These are phyloP conservation scores for Drosophila aff. DNA, from an alignment of 1,140 invertebrate species.

Conservation along the genomic window DNA sequence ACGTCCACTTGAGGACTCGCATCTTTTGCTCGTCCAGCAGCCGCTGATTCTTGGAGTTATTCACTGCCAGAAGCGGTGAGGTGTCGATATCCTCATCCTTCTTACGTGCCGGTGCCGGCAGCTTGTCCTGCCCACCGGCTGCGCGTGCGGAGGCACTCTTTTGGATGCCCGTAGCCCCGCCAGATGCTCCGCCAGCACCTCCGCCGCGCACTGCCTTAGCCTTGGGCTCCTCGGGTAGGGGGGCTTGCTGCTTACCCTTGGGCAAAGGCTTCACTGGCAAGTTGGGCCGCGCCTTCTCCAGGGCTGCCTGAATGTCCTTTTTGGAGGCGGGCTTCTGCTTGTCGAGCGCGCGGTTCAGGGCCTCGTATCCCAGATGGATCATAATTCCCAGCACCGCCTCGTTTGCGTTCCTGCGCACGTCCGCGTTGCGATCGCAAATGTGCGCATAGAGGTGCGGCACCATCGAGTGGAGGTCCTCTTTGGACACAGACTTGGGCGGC, in stretches of 20 bases:
- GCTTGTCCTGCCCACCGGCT: constrained; percentile 81
- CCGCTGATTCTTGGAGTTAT: constrained; percentile 95
- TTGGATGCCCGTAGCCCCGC: constrained; percentile 34
- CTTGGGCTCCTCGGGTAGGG: constrained; percentile 86
- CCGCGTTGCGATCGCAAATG: constrained; percentile 95
- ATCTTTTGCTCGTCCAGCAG: constrained; percentile 96
- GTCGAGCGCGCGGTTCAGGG: constrained; percentile 91
- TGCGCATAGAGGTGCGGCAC: constrained; percentile 93
- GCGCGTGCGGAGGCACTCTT: constrained; percentile 86
- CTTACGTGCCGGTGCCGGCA: constrained; percentile 86
- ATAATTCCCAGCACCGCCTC: constrained; percentile 96
- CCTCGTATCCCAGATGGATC: constrained; percentile 95
- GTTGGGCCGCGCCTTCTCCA: constrained; percentile 94
- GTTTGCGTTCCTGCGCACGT: constrained; percentile 95
- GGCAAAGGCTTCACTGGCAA: constrained; percentile 93
- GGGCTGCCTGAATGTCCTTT: constrained; percentile 90
- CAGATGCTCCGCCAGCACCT: constrained; percentile 46
- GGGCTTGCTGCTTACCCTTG: constrained; percentile 86
- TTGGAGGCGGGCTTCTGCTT: constrained; percentile 96
- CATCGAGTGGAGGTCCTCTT: constrained; percentile 92
- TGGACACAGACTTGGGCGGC: constrained; percentile 89
- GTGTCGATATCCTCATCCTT: constrained; percentile 95
- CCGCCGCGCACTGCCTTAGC: constrained; percentile 87
- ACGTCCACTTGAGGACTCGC: constrained; percentile 98
- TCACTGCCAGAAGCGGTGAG: constrained; percentile 92